phyloP scores from a whole-genome alignment of 2,888 invertebrate species.

The Shargacucullia verbasci region DNA sequence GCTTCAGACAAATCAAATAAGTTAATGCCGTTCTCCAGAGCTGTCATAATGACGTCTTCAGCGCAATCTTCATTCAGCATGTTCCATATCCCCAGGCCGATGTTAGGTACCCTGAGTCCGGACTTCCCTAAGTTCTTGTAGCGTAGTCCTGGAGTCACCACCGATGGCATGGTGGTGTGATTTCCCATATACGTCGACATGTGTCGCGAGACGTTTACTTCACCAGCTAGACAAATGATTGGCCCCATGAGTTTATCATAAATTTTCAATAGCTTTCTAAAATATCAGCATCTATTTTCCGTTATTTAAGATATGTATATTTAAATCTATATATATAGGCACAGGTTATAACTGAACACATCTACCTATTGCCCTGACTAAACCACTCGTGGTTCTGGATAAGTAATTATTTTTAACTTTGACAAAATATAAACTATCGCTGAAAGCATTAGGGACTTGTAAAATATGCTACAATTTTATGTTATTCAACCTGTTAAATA shows the following conservation, averaged over 20 bases:
- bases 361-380: background rate
- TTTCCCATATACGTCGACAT: conserved; percentile 87
- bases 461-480: background rate
- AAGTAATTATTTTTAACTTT: too few relatives aligned
- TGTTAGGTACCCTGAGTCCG: conserved; percentile 97
- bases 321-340: conserved; percentile 17
- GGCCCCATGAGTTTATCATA: conserved; percentile 12
- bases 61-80: conserved; percentile 95
- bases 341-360: background rate
- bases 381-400: background rate
- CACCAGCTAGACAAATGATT: conserved; percentile 68
- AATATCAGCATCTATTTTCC: conserved; percentile 11
- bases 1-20: conserved; percentile 98
- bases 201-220: conserved; percentile 80
- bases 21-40: conserved; percentile 98
- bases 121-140: conserved; percentile 98
- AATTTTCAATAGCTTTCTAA: too few relatives aligned
- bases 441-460: too few relatives aligned
- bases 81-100: conserved; percentile 98
- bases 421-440: too few relatives aligned
- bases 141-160: conserved; percentile 94
- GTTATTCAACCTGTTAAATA: background rate
- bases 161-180: conserved; percentile 90
- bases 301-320: conserved; percentile 15
- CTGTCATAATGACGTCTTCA: conserved; percentile 97